Evolutionary conservation across 2,888 invertebrate species (phyloP), one percentile per base, ranked within the genome.

Genomic region (Folsomia candida): DNA sequence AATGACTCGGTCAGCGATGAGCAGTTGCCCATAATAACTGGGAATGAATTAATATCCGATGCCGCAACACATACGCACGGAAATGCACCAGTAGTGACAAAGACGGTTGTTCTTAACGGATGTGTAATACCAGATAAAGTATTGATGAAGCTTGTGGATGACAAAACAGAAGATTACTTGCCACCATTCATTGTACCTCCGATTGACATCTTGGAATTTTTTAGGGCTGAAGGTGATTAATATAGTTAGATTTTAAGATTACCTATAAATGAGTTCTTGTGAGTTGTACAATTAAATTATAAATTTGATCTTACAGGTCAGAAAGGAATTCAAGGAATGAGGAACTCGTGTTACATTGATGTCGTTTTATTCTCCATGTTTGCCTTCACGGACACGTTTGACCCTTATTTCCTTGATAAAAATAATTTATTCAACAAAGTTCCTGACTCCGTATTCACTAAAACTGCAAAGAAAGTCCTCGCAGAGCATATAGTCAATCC

Each of bases 271-370:
- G 9, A 47, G 47, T 47, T 47, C 47, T 47, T 9, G 9, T 47
- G 18, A 47, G 47, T 18, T 47, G 9, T 11, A 47, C 47, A 47
- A n/a, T 60, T 57, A 25, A 14, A 2, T 6, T 2, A 18, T 67
- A 37, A n/a, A 11, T 67, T 24, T 22, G 20, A 18, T 47, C 14
- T 2, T 61, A 4, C 29, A 75, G 75, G 76, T 4, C 28, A 54
- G 20, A 59, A 67, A 25, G 76, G 76, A 20, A 74, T 76, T 60
- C 76, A 76, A 72, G 76, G 76, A 9, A 58, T 68, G 14, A 54
- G 76, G 11, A 76, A 76, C 57, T 72, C 72, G 0, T 76, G 76
- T 20, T 76, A 76, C 25, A 72, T 74, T n/a, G 76, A 76, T 54
- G 76, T 76, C 18, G 76, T 74, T 0, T 37, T 76, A 6, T 76